A percentile compares a stretch with the other conserved stretches of the same genome.
phyloP scores from a whole-genome alignment of 2,113 vertebrate species.

The Clarias macrocephalus region DNA sequence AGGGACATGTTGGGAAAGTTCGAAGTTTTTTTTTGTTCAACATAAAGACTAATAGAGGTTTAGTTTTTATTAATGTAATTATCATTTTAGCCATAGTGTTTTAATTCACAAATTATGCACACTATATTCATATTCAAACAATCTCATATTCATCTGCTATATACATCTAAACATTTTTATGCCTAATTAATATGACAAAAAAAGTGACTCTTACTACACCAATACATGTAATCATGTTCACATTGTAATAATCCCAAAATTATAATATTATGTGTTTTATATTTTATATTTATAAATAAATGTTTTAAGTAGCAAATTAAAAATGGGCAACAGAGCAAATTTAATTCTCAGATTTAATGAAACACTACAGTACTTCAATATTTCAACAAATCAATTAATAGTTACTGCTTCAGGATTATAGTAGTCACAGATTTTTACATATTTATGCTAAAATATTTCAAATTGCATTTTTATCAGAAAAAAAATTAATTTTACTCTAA shows the following conservation, averaged over 20 bases:
- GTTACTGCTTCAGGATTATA: not conserved
- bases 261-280: not conserved
- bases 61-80: not conserved
- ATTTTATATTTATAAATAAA: not conserved
- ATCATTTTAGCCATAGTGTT: not conserved
- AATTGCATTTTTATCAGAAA: not conserved
- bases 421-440: not conserved
- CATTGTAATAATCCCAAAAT: not conserved
- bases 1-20: not conserved
- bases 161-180: not conserved
- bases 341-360: not conserved
- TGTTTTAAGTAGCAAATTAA: not conserved
- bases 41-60: not conserved
- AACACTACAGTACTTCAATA: not conserved
- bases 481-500: not conserved
- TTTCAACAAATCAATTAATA: not conserved
- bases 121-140: not conserved
- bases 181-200: not conserved
- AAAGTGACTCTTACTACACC: not conserved
- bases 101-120: not conserved
- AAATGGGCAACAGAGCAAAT: not conserved
- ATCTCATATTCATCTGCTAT: not conserved
- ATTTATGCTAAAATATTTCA: not conserved
- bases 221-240: not conserved
- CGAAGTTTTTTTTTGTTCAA: not conserved